These are phyloP conservation scores for Cosmorhoe ocellata DNA, from an alignment of 2,888 invertebrate species.

Conservation along the genomic window DNA sequence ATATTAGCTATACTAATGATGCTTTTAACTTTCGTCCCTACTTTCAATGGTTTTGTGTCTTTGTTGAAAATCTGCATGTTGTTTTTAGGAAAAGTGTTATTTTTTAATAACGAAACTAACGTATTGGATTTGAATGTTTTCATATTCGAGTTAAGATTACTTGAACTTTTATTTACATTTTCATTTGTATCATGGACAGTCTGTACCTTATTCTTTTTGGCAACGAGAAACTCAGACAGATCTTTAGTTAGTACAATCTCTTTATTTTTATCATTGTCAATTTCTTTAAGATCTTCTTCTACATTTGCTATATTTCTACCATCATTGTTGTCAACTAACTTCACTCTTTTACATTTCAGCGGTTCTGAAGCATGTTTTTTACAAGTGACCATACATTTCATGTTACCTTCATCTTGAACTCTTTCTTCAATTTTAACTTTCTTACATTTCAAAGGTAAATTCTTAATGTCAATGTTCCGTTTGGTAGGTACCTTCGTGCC, in stretches of 20 bases:
- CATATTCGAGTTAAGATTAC: too few species aligned
- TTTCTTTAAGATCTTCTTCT: not conserved
- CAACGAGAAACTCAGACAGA: constrained; percentile 9
- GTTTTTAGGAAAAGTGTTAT: constrained; percentile 2
- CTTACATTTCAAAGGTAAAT: not conserved
- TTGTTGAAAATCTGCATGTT: constrained; percentile 3
- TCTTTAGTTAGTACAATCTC: not conserved
- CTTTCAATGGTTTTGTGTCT: not conserved
- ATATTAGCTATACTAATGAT: not conserved
- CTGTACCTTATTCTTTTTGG: constrained; percentile 4
- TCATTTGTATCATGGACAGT: not conserved
- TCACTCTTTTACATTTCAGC: constrained; percentile 14
- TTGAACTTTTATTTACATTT: too few species aligned
- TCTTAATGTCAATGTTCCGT: not conserved
- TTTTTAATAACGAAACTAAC: constrained; percentile 9
- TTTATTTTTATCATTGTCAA: not conserved
- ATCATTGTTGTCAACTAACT: too few species aligned
- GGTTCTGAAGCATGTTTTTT: constrained; percentile 21
- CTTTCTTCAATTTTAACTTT: constrained; percentile 2
- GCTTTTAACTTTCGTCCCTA: too few species aligned
- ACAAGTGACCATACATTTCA: not conserved
- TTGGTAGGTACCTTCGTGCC: not conserved
- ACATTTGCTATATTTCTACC: too few species aligned
- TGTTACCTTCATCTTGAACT: too few species aligned
- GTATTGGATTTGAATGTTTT: not conserved